Conservation (phyloP, 2,888 invertebrate genomes). For the Chironomus tentans region DNA sequence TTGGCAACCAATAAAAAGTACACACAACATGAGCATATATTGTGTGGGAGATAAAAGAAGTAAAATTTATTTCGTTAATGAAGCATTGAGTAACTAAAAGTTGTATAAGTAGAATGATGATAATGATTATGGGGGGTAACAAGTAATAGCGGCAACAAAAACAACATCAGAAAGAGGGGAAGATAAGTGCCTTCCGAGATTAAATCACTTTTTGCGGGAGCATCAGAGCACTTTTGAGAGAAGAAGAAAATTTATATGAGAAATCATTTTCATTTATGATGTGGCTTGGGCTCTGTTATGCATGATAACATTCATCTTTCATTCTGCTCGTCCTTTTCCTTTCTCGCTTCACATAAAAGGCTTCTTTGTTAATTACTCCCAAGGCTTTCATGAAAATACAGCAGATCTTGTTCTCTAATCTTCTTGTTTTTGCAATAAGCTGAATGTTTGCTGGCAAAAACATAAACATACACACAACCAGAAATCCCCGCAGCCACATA, state of each 20-base stretch:
- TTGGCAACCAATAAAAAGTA: neutral
- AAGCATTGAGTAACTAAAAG: neutral
- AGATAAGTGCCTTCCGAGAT: slow-evolving; percentile 16
- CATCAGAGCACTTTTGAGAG: neutral
- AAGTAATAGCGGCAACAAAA: neutral
- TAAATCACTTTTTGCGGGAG: slow-evolving; percentile 15
- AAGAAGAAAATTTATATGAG: neutral
- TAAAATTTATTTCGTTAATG: neutral
- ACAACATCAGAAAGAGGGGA: neutral
- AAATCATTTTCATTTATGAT: slow-evolving; percentile 18
- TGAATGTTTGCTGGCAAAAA: neutral
- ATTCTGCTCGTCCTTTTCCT: neutral
- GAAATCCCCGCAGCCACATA: neutral
- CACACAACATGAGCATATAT: neutral
- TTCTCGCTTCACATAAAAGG: neutral
- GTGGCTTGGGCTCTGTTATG: neutral
- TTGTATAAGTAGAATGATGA: neutral
- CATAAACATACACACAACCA: neutral
- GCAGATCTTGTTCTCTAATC: neutral
- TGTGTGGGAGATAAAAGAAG: neutral
- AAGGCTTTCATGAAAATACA: slow-evolving; percentile 6
- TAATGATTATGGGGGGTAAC: neutral
- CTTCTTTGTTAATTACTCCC: slow-evolving; percentile 22
- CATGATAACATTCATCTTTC: neutral
- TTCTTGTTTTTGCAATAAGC: neutral